These are phyloP conservation scores for Volucella bombylans DNA, from an alignment of 2,888 invertebrate genomes.

Conservation along the genomic window DNA sequence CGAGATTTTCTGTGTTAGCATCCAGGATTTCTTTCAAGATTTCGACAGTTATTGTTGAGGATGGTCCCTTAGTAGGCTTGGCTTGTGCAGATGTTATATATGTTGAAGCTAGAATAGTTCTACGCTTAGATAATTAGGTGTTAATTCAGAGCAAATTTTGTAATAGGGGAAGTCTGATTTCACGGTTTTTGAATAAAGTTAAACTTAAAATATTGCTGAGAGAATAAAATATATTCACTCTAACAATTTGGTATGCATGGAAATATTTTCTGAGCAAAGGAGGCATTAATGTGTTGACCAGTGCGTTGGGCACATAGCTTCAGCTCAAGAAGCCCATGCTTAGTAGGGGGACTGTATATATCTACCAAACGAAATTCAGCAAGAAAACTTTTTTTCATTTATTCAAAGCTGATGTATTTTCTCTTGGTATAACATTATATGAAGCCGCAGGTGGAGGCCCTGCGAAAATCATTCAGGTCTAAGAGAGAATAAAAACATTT, in stretches of 20 bases:
- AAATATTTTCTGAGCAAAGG: constrained; percentile 92
- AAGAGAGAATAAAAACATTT: too few species aligned
- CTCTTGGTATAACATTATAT: constrained; percentile 85
- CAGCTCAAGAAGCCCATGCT: constrained; percentile 89
- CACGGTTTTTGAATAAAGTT: constrained; percentile 86
- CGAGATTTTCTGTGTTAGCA: too few species aligned
- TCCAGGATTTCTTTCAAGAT: too few species aligned
- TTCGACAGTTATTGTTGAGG: too few species aligned
- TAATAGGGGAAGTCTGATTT: constrained; percentile 93
- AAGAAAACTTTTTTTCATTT: constrained; percentile 91
- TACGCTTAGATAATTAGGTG: constrained; percentile 96
- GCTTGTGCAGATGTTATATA: too few species aligned
- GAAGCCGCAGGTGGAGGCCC: constrained; percentile 90
- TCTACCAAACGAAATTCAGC: constrained; percentile 92
- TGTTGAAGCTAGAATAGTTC: too few species aligned
- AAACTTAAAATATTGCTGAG: constrained; percentile 90
- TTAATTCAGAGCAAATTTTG: constrained; percentile 97
- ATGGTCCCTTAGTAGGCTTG: too few species aligned
- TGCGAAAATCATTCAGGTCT: too few species aligned
- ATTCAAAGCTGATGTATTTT: constrained; percentile 95
- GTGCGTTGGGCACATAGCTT: constrained; percentile 97
- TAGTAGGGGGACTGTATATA: constrained; percentile 98
- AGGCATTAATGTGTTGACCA: too few species aligned
- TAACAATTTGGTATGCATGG: constrained; percentile 93
- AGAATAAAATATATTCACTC: constrained; percentile 95